A percentile compares a stretch with the other conserved stretches of the same genome.
phyloP scores from a whole-genome alignment of 1,140 invertebrate genomes.

The Caenorhabditis latens region DNA sequence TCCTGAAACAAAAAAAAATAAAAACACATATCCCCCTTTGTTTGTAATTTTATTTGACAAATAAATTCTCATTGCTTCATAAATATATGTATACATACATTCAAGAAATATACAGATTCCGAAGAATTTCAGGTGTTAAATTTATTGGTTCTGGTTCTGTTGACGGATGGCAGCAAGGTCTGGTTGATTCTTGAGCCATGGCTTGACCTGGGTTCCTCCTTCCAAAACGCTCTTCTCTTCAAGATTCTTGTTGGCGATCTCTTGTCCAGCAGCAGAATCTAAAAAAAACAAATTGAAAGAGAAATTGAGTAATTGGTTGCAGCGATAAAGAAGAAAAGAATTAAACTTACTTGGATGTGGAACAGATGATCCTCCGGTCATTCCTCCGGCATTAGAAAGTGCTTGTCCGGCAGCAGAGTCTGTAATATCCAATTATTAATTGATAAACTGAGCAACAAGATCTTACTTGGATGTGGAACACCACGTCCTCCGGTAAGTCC shows the following conservation, averaged over 20 bases:
- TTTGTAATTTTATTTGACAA: no score
- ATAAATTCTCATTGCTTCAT: no score
- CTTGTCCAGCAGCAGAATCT: slow-evolving; percentile 33
- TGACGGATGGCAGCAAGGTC: slow-evolving; percentile 36
- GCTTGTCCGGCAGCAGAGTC: slow-evolving; percentile 44
- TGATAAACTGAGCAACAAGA: neutral
- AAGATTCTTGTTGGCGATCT: slow-evolving; percentile 26
- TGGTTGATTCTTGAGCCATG: slow-evolving; percentile 58
- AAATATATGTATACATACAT: neutral
- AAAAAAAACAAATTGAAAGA: neutral
- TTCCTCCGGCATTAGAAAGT: slow-evolving; percentile 5
- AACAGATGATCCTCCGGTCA: slow-evolving; percentile 15
- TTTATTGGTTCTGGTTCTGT: slow-evolving; percentile 27
- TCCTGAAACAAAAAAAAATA: no score
- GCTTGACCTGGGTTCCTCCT: slow-evolving; percentile 55
- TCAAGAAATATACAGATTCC: slow-evolving; percentile 1
- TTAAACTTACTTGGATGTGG: slow-evolving; percentile 8
- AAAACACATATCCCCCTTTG: no score
- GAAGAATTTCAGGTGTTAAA: neutral
- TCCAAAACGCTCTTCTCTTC: slow-evolving; percentile 55
- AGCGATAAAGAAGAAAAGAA: neutral
- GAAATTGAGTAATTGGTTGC: neutral
- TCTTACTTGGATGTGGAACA: slow-evolving; percentile 45
- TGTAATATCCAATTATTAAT: neutral
- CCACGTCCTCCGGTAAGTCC: slow-evolving; percentile 34